A percentile compares a stretch with the other conserved stretches of the same genome.
Conservation (phyloP, 2,113 vertebrate genomes). For the Marmota flaviventris region DNA sequence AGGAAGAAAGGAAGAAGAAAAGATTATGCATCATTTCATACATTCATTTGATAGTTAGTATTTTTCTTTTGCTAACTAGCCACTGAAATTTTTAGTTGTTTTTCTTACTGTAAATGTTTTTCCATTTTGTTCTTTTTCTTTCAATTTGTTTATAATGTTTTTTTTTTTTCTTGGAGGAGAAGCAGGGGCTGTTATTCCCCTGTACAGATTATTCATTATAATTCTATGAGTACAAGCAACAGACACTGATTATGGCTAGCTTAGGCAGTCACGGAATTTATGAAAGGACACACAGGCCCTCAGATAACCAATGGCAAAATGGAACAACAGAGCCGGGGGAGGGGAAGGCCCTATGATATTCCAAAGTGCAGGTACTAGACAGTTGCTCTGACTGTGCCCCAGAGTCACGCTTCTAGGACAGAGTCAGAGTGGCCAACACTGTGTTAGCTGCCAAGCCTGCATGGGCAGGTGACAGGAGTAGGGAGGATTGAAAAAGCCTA, state of each 20-base stretch:
- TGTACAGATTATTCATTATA: background rate
- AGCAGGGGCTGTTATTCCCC: no score
- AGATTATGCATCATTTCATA: background rate
- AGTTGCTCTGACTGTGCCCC: background rate
- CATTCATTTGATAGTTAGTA: background rate
- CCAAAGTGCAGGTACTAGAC: fast-evolving
- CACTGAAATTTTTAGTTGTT: background rate
- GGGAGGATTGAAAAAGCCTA: background rate
- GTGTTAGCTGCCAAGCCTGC: background rate
- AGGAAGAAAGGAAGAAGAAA: background rate
- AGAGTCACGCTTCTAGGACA: background rate
- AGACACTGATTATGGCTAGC: background rate
- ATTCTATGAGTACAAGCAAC: background rate
- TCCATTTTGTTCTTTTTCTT: background rate
- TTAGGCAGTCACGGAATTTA: background rate
- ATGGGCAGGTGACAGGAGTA: fast-evolving
- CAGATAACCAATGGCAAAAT: no score
- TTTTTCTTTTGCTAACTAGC: background rate
- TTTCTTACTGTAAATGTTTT: background rate
- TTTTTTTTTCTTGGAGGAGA: background rate
- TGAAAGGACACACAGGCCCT: background rate
- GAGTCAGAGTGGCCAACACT: background rate
- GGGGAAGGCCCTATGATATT: background rate
- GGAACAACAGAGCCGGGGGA: background rate
- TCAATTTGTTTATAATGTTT: background rate